phyloP scores from a whole-genome alignment of 2,797 vertebrate species.

The Enteromius treurensis region DNA sequence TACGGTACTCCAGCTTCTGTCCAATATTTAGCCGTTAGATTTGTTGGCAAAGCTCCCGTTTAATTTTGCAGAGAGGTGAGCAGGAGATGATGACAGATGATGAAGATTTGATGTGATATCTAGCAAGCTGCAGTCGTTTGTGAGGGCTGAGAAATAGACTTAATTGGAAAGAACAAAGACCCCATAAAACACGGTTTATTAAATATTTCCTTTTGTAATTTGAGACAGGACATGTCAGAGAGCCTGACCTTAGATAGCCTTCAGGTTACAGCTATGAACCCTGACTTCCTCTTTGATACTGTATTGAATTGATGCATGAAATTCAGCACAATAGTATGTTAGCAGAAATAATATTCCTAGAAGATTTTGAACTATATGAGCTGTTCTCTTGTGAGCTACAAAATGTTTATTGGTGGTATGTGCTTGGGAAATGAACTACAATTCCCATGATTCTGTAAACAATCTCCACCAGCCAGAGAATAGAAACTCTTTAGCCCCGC shows the following conservation, averaged over 20 bases:
- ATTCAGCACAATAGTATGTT: not conserved
- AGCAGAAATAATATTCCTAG: too few species aligned
- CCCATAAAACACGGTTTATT: not conserved
- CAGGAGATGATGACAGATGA: not conserved
- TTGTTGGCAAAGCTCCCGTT: conserved; percentile 15
- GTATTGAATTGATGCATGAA: not conserved
- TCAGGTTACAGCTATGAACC: too few species aligned
- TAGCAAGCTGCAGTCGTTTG: conserved; percentile 3
- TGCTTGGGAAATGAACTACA: not conserved
- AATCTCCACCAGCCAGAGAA: not conserved
- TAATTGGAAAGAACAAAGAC: not conserved
- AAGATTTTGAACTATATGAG: not conserved
- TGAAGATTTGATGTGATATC: conserved; percentile 20
- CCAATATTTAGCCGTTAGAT: not conserved
- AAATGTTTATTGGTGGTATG: not conserved
- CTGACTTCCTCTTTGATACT: not conserved
- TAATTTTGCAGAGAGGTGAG: conserved; percentile 1
- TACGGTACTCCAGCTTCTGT: not conserved
- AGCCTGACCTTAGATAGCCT: too few species aligned
- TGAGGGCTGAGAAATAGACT: not conserved
- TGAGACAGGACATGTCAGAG: not conserved
- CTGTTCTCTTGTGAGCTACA: not conserved
- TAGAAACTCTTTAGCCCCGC: too few species aligned
- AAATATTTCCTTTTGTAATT: not conserved
- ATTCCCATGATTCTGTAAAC: not conserved